A percentile compares a stretch with the other conserved stretches of the same genome.
Evolutionary conservation across 2,888 invertebrate genomes (phyloP).

Genomic region (Drosophila ezoana): DNA sequence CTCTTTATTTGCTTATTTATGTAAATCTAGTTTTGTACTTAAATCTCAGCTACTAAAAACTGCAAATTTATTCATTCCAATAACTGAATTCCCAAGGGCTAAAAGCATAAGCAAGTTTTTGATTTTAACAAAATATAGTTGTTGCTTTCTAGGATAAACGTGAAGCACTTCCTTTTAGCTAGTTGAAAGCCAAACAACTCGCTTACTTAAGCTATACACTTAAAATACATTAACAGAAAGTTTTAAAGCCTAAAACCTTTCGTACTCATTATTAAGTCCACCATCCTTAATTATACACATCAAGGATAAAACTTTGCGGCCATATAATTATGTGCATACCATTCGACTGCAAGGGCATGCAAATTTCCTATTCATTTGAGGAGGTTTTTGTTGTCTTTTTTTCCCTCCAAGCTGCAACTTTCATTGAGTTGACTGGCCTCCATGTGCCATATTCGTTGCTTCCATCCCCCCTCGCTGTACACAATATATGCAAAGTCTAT

Average conservation of each 20-base stretch:
- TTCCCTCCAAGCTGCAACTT: conserved; percentile 39
- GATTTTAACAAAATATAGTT: background rate
- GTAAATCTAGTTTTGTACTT: conserved; percentile 4
- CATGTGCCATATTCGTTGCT: conserved; percentile 43
- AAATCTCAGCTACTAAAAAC: conserved; percentile 32
- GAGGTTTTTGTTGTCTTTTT: conserved; percentile 18
- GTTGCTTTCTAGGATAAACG: too few species aligned
- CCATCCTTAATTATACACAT: background rate
- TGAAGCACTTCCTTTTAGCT: too few species aligned
- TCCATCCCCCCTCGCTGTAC: background rate
- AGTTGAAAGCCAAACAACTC: too few species aligned
- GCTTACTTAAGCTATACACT: too few species aligned
- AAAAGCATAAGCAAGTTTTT: background rate
- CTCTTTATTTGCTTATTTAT: conserved; percentile 21
- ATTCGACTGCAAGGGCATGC: conserved; percentile 48
- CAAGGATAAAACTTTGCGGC: conserved; percentile 34
- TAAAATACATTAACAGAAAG: too few species aligned
- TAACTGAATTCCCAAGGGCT: background rate
- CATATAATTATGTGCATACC: conserved; percentile 46
- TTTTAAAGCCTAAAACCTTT: background rate
- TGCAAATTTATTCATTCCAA: background rate
- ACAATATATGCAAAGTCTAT: conserved; percentile 57
- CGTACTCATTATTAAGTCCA: background rate
- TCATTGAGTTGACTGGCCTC: conserved; percentile 66
- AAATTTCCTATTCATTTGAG: conserved; percentile 48